A percentile compares a stretch with the other conserved stretches of the same genome.
phyloP scores from a whole-genome alignment of 2,888 invertebrate species.

The Standfussiana lucernea region DNA sequence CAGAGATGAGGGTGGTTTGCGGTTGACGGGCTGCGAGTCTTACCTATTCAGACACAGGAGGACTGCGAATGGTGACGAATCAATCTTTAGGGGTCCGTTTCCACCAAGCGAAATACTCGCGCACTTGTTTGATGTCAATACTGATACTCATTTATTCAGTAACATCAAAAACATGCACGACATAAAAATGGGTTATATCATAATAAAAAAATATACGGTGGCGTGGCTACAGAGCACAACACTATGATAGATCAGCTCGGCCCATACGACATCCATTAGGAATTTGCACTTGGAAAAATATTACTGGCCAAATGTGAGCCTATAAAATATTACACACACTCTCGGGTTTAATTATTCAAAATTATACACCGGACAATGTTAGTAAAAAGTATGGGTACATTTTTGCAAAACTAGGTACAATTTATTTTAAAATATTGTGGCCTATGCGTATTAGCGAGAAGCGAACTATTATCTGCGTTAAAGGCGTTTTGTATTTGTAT shows the following conservation, averaged over 20 bases:
- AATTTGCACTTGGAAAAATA: not conserved
- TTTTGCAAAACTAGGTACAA: conserved; percentile 3
- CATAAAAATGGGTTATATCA: no score
- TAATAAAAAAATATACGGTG: no score
- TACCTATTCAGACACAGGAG: no score
- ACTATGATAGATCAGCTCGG: not conserved
- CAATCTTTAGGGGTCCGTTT: no score
- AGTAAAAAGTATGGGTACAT: not conserved
- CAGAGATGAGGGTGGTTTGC: no score
- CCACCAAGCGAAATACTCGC: no score
- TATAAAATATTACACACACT: not conserved
- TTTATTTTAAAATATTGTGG: not conserved
- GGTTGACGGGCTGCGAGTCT: no score
- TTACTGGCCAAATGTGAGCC: not conserved
- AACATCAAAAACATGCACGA: no score
- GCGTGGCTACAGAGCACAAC: no score
- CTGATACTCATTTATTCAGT: no score
- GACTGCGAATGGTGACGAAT: no score
- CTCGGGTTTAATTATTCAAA: not conserved
- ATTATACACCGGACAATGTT: not conserved
- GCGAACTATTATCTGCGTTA: not conserved
- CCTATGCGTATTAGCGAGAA: not conserved
- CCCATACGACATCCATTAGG: not conserved
- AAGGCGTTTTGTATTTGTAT: not conserved
- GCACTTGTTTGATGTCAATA: no score